Conservation (phyloP, 2,888 invertebrate species). For the Drosophila recens region DNA sequence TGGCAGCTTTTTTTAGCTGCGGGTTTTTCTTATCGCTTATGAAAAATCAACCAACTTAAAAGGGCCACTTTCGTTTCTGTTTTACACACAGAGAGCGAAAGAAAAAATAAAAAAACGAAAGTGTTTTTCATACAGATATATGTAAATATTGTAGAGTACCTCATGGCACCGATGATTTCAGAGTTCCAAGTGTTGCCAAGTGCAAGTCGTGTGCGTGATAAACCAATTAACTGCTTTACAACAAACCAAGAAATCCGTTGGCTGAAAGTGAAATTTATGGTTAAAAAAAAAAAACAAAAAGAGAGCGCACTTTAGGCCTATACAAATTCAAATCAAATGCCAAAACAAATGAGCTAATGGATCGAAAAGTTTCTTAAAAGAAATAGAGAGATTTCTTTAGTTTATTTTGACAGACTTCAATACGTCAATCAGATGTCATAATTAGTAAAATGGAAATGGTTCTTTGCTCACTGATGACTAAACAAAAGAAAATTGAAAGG, state of each 20-base stretch:
- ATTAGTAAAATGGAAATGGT: slow-evolving; percentile 35
- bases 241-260: slow-evolving; percentile 41
- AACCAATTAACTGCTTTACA: slow-evolving; percentile 70
- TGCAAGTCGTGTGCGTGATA: slow-evolving; percentile 76
- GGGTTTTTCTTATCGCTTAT: slow-evolving; percentile 53
- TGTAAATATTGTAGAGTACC: slow-evolving; percentile 16
- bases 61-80: slow-evolving; percentile 54
- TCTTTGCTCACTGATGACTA: slow-evolving; percentile 25
- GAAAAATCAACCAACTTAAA: slow-evolving; percentile 49
- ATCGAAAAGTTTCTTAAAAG: slow-evolving; percentile 13
- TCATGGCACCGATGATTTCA: slow-evolving; percentile 26
- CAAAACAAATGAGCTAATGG: slow-evolving; percentile 41
- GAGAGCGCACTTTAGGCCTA: slow-evolving; percentile 12
- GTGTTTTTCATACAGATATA: slow-evolving; percentile 68
- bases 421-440: slow-evolving; percentile 63
- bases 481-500: slow-evolving; percentile 42
- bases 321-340: slow-evolving; percentile 15
- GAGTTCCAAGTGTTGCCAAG: slow-evolving; percentile 55
- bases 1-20: slow-evolving; percentile 36
- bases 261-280: slow-evolving; percentile 56
- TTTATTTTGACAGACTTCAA: slow-evolving; percentile 55
- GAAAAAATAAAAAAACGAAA: slow-evolving; percentile 58
- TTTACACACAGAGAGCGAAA: neutral
- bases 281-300: slow-evolving; percentile 23
- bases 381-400: slow-evolving; percentile 20